Conservation (phyloP, 2,888 invertebrate genomes). For the Rhorus exstirpatorius region DNA sequence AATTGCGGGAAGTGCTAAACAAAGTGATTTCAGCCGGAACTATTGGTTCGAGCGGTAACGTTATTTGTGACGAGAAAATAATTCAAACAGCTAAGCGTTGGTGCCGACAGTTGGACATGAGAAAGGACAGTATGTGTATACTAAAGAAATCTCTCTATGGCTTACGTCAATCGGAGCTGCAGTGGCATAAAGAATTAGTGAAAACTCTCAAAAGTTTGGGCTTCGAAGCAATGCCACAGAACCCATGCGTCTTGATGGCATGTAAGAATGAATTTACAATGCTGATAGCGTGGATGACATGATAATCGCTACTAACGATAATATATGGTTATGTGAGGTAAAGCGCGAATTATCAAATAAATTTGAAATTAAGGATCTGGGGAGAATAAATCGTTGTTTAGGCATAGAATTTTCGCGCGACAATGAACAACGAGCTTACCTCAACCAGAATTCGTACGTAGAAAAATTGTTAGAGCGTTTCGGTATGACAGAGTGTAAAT, state of each 20-base stretch:
- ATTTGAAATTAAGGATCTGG: conserved; percentile 57
- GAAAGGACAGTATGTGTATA: conserved; percentile 51
- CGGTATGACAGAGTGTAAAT: conserved; percentile 50
- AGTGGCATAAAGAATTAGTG: conserved; percentile 59
- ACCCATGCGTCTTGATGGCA: conserved; percentile 59
- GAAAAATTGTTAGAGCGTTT: conserved; percentile 47
- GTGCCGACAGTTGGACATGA: not conserved
- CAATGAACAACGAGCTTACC: conserved; percentile 9
- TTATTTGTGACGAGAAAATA: conserved; percentile 15
- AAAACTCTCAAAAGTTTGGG: conserved; percentile 27
- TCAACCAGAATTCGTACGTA: conserved; percentile 24
- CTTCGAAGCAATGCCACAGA: conserved; percentile 37
- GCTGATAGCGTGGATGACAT: conserved; percentile 62
- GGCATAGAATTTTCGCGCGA: conserved; percentile 58
- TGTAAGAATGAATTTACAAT: conserved; percentile 11
- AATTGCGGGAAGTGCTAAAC: conserved; percentile 36
- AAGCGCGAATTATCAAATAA: conserved; percentile 23
- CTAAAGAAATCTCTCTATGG: conserved; percentile 61
- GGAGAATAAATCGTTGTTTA: conserved; percentile 39
- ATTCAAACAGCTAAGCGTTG: conserved; percentile 40
- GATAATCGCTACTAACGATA: conserved; percentile 46
- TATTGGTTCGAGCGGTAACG: not conserved
- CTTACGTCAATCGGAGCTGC: conserved; percentile 54
- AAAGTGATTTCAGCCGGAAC: conserved; percentile 34
- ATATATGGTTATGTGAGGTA: conserved; percentile 33